Base-by-base conservation (phyloP, 1,140 invertebrate species). In the Argopecten irradians region DNA sequence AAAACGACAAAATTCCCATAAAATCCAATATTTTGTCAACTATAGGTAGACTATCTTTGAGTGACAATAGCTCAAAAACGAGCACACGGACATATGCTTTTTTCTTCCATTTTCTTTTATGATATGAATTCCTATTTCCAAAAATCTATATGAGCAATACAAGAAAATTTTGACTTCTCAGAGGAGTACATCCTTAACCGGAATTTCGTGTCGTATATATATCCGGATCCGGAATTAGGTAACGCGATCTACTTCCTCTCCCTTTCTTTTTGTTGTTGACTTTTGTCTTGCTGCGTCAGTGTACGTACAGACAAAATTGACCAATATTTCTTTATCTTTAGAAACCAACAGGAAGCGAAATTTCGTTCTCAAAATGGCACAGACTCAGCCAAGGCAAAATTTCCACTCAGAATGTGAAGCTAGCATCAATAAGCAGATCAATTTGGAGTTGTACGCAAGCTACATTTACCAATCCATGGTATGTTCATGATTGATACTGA, bases 401-500 rank as follows among this genome's bases (percentile, higher is more conserved):
- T 98, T 97, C 94, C 96, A 97, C 89, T 94, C 96, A 82, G 97
- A 97, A 89, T 97, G 97, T 92, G 98, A 98, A 96, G 96, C 96
- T 34, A 93, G 92, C 43, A 96, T 98, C 41, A 98, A 98, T 95
- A 97, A 97, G 90, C 98, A 98, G 95, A 98, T 98, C 92, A 98
- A 98, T 95, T 95, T 98, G 96, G 98, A 98, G 95, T 94, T 99
- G 0, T 97, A 97, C 92, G 97, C 98, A 1, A 97, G 97, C 94
- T 98, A 98, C 94, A 96, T 97, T 43, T 98, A 98, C 95, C 95
- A 98, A 94, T 97, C 97, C 33, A 98, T 98, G 97, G 98, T 98
- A 95, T 22, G 55, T 39, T 5, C 36, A 39, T 5, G n/a, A n/a
- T n/a, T n/a, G n/a, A n/a, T n/a, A n/a, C n/a, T n/a, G n/a, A n/a